A percentile compares a stretch with the other conserved stretches of the same genome.
phyloP scores from a whole-genome alignment of 2,888 invertebrate species.

The Mantis religiosa region DNA sequence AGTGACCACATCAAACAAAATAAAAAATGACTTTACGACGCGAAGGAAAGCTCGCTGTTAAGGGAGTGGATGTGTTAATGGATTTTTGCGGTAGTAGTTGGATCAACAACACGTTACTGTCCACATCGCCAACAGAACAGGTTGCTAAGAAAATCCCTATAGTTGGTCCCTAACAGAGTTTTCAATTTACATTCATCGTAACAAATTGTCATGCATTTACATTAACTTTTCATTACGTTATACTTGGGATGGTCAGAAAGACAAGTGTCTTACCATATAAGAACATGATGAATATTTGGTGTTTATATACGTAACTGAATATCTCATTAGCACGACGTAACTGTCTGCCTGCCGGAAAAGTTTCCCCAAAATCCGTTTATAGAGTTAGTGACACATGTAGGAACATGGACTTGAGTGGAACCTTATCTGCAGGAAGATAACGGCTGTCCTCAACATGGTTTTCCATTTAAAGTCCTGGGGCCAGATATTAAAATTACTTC shows the following conservation, averaged over 20 bases:
- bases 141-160: background rate
- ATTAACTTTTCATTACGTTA: background rate
- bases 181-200: background rate
- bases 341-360: no score
- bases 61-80: background rate
- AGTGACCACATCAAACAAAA: background rate
- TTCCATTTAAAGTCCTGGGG: background rate
- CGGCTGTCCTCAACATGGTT: background rate
- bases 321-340: no score
- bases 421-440: background rate
- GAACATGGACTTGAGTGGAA: background rate
- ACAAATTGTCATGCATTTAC: background rate
- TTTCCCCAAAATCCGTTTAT: background rate
- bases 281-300: no score
- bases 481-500: background rate
- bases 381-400: background rate
- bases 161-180: background rate
- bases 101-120: background rate
- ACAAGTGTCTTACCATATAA: background rate
- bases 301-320: no score
- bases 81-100: background rate
- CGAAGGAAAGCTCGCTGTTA: background rate
- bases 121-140: background rate
- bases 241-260: background rate
- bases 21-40: background rate